phyloP scores from a whole-genome alignment of 2,797 vertebrate species.

The Fringilla coelebs region DNA sequence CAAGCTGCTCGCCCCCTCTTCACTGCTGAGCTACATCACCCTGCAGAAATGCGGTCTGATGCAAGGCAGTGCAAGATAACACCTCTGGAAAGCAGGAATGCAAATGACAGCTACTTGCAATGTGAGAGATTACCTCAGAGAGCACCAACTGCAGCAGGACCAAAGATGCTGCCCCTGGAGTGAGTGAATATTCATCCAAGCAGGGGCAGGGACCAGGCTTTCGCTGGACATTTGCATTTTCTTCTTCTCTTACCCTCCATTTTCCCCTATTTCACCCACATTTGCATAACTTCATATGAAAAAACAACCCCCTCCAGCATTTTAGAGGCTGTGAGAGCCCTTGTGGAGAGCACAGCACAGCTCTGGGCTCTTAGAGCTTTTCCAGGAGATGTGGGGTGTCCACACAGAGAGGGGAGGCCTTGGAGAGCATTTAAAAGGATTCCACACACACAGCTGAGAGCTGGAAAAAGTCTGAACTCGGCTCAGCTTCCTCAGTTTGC shows the following conservation, averaged over 20 bases:
- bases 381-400: background rate
- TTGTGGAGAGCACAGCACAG: background rate
- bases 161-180: background rate
- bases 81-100: conserved; percentile 1
- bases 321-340: background rate
- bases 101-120: background rate
- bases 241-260: background rate
- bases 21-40: background rate
- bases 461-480: background rate
- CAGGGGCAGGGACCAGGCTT: background rate
- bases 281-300: background rate
- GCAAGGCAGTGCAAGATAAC: conserved; percentile 28
- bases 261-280: background rate
- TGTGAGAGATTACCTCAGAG: background rate
- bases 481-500: background rate
- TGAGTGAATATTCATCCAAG: background rate
- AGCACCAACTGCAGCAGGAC: background rate
- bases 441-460: background rate
- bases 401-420: background rate
- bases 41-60: background rate
- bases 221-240: background rate
- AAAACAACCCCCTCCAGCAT: rapidly evolving
- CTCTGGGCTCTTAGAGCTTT: background rate
- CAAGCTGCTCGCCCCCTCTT: background rate
- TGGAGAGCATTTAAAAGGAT: background rate